Percentiles rank a stretch among this genome's conserved stretches.
phyloP scores from a whole-genome alignment of 2,113 vertebrate species.

The Colossoma macropomum region DNA sequence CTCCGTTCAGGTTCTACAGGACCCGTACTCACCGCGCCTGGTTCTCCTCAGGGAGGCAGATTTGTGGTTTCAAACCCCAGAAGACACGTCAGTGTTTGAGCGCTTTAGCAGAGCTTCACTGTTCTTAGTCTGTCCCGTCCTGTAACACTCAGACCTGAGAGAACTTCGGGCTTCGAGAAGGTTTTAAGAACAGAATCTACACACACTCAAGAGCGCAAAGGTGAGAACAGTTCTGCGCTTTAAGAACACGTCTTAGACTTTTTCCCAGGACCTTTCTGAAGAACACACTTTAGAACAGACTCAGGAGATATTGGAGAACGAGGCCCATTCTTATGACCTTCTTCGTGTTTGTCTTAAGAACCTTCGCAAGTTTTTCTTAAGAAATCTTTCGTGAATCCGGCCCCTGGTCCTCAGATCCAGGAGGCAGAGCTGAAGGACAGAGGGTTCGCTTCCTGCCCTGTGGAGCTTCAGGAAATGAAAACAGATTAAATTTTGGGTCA shows the following conservation, averaged over 20 bases:
- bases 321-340: no score
- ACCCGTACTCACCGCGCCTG: conserved; percentile 47
- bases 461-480: conserved; percentile 1
- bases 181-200: no score
- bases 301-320: no score
- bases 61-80: conserved; percentile 45
- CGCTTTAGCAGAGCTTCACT: conserved; percentile 29
- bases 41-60: conserved; percentile 38
- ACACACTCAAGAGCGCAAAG: no score
- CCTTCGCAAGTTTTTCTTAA: no score
- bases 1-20: conserved; percentile 61
- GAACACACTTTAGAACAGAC: no score
- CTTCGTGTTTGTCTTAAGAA: no score
- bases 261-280: no score
- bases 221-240: no score
- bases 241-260: no score
- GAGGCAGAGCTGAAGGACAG: background rate
- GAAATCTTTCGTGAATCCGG: no score
- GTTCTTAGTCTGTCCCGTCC: conserved; percentile 4
- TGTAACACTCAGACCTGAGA: background rate
- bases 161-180: background rate
- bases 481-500: conserved; percentile 9
- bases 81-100: conserved; percentile 13
- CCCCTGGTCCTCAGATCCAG: background rate
- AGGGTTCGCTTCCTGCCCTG: conserved; percentile 4